Evolutionary conservation across 2,113 vertebrate species (phyloP), one percentile per base, ranked within the genome.

Genomic region (Paralichthys olivaceus): DNA sequence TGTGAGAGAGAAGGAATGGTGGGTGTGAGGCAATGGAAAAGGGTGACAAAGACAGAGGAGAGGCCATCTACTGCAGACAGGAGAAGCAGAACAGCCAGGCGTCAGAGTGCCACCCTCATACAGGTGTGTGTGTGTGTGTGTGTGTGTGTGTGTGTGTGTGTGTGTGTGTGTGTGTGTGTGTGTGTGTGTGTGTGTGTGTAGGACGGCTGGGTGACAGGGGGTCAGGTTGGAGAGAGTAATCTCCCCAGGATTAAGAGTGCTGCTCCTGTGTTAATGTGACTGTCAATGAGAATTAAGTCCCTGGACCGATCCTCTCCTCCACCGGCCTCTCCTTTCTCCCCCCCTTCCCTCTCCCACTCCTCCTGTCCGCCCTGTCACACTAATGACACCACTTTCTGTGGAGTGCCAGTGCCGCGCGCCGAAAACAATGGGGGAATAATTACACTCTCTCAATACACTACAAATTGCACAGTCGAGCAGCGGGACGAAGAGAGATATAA

Each of bases 231-330:
- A 86, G 68, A 89, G 88, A 83, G 88, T 92, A 92, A 94, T 94
- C 90, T 92, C 90, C 84, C 62, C 77, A 86, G 91, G 89, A 92
- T 93, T 91, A 93, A 91, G 88, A 92, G 88, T 68, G 84, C 88
- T 87, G 92, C 87, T 91, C 87, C 87, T 82, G 86, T 92, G 89
- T 92, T 93, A 93, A 94, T 93, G 93, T 89, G 89, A 87, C 92
- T 92, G 93, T 94, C 93, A 90, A 90, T 94, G 93, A 91, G 89
- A 92, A 94, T 94, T 92, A 93, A 89, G 88, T 92, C 89, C 81
- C 73, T 60, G 72, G 85, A 77, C 84, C 69, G 72, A 90, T 75
- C 64, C 73, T 72, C 45, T 17, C 59, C 72, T 79, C 62, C 79
- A 45, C 15, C 53, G 5, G 15, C 37, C 71, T n/a, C 77, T 32